These are phyloP conservation scores for Dendrolimus pini DNA, from an alignment of 2,888 invertebrate genomes.

Conservation along the genomic window DNA sequence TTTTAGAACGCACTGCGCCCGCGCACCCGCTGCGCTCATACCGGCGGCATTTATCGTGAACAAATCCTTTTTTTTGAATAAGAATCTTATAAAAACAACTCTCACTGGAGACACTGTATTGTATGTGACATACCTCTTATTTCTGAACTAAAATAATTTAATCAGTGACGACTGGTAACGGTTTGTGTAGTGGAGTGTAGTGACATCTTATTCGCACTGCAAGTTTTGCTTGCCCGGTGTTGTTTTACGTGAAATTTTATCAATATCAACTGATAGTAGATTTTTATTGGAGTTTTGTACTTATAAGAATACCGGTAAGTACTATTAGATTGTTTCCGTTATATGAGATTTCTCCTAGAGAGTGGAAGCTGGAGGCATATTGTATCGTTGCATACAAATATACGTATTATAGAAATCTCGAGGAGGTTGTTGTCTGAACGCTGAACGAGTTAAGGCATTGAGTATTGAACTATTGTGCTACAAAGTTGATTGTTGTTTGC, in stretches of 20 bases:
- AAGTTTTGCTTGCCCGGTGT: constrained; percentile 15
- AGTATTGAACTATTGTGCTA: background rate
- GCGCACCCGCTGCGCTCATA: constrained; percentile 38
- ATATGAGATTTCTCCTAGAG: background rate
- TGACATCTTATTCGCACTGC: constrained; percentile 18
- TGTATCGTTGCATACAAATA: background rate
- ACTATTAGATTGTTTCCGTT: background rate
- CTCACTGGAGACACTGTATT: background rate
- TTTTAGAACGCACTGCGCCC: constrained; percentile 57
- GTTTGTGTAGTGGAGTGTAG: constrained; percentile 1
- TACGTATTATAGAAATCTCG: background rate
- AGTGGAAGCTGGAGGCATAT: background rate
- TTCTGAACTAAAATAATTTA: background rate
- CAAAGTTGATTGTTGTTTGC: background rate
- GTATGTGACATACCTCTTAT: background rate
- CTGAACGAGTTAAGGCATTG: background rate
- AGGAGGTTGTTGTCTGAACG: background rate
- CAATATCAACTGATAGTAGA: background rate
- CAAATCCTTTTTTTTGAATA: constrained; percentile 5
- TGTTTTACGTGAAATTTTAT: constrained; percentile 41
- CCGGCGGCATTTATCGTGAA: constrained; percentile 5
- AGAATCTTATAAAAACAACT: background rate
- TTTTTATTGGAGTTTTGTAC: constrained; percentile 14
- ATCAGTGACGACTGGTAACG: constrained; percentile 1
- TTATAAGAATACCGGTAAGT: constrained; percentile 14